phyloP scores from a whole-genome alignment of 2,797 vertebrate species.

The Enteromius anoplus region DNA sequence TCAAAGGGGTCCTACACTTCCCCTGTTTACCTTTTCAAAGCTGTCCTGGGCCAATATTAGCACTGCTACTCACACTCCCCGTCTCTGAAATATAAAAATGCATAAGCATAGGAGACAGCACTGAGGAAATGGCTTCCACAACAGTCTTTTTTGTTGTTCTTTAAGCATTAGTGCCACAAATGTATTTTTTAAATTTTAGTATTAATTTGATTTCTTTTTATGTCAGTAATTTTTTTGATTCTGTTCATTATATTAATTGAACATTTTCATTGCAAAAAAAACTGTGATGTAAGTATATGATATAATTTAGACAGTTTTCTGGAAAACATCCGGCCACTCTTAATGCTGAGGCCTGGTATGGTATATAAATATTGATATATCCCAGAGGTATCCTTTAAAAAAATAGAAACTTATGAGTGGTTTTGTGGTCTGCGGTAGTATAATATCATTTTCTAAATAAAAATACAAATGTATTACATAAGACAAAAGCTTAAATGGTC shows the following conservation, averaged over 20 bases:
- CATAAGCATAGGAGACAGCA: constrained; percentile 1
- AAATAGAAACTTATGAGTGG: neutral
- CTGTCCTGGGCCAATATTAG: constrained; percentile 19
- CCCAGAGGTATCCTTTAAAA: neutral
- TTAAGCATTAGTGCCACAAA: neutral
- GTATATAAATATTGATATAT: neutral
- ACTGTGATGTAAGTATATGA: neutral
- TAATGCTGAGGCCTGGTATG: neutral
- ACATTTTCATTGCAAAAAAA: neutral
- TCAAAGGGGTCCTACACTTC: constrained; percentile 28
- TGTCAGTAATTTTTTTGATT: neutral
- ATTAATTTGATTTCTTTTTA: neutral
- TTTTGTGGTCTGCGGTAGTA: neutral
- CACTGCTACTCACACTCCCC: neutral
- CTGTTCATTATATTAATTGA: neutral
- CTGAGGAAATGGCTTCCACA: neutral
- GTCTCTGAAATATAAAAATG: neutral
- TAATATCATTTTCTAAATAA: neutral
- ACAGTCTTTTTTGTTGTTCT: neutral
- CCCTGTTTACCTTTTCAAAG: constrained; percentile 42
- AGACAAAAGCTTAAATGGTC: neutral
- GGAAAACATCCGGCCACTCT: neutral
- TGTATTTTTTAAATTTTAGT: neutral
- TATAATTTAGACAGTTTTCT: neutral
- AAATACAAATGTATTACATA: neutral